Conservation (phyloP, 2,113 vertebrate genomes). For the Mastomys natalensis region DNA sequence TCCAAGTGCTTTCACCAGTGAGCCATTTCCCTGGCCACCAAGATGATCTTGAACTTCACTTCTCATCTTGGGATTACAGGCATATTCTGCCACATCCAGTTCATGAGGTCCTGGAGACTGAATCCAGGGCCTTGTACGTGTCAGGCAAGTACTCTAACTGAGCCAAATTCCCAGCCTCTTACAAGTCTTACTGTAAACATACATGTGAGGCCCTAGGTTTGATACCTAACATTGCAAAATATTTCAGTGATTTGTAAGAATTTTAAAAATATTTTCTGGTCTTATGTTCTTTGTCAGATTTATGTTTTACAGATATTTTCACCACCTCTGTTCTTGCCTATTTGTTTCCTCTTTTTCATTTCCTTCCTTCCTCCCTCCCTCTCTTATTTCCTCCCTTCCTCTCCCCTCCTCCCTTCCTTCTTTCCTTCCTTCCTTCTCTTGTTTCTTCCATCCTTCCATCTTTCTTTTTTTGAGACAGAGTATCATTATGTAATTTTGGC, state of each 20-base stretch:
- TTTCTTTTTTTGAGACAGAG: too few relatives aligned
- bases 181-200: neutral
- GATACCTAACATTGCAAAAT: conserved; percentile 28
- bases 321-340: neutral
- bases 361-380: too few relatives aligned
- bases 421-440: too few relatives aligned
- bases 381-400: too few relatives aligned
- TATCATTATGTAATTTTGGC: neutral
- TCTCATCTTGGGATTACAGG: neutral
- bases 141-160: neutral
- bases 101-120: neutral
- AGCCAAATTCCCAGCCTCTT: neutral
- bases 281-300: neutral
- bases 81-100: neutral
- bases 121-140: neutral
- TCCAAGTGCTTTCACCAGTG: neutral
- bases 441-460: neutral
- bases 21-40: neutral
- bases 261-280: neutral
- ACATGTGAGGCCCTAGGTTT: neutral
- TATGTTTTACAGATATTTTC: neutral
- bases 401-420: too few relatives aligned
- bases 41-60: neutral
- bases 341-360: too few relatives aligned
- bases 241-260: conserved; percentile 13